These are phyloP conservation scores for Gorsachius goisagi DNA, from an alignment of 2,113 vertebrate genomes.

Conservation along the genomic window DNA sequence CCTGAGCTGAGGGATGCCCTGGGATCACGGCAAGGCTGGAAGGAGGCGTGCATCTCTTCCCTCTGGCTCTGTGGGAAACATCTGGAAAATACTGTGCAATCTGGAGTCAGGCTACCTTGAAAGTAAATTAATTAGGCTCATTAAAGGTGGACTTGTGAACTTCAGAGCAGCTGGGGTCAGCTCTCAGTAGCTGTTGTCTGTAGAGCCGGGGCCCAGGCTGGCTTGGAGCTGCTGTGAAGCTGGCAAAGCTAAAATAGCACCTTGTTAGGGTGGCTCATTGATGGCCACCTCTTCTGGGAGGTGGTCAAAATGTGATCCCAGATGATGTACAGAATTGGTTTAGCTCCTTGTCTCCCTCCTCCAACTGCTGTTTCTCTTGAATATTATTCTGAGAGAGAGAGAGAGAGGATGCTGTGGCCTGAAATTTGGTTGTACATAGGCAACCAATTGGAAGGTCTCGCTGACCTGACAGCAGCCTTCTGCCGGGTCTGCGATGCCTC, in stretches of 20 bases:
- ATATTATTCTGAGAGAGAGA: background rate
- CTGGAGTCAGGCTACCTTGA: conserved; percentile 6
- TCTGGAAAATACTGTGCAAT: background rate
- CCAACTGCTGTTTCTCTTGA: background rate
- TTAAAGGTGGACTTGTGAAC: background rate
- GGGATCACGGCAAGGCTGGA: rapidly evolving
- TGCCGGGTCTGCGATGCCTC: background rate
- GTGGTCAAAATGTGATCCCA: background rate
- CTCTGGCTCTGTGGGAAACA: background rate
- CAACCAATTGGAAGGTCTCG: rapidly evolving
- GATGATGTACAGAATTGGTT: background rate
- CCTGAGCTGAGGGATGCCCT: background rate
- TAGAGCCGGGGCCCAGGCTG: background rate
- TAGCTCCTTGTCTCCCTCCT: background rate
- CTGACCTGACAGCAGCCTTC: background rate
- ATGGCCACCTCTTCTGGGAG: background rate
- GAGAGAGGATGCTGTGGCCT: background rate
- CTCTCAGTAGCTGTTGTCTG: background rate
- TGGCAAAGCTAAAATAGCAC: background rate
- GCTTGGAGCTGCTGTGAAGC: background rate
- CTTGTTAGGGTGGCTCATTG: background rate
- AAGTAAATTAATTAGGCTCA: conserved; percentile 36
- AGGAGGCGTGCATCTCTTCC: rapidly evolving
- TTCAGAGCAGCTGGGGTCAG: background rate
- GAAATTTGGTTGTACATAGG: background rate